A percentile compares a stretch with the other conserved stretches of the same genome.
Evolutionary conservation across 2,888 invertebrate species (phyloP).

Genomic region (Caenorhabditis afra): DNA sequence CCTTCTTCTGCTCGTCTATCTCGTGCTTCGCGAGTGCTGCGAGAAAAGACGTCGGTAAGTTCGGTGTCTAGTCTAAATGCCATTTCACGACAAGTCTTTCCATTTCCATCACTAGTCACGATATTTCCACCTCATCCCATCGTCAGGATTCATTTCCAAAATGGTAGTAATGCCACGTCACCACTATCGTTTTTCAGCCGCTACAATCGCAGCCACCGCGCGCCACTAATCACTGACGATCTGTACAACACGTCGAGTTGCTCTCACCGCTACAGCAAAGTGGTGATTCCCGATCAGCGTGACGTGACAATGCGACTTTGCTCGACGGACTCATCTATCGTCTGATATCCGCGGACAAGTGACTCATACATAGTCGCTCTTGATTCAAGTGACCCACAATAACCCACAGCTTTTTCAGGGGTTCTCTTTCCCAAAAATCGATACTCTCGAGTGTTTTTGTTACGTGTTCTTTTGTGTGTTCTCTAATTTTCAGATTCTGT

Average conservation of each 20-base stretch:
- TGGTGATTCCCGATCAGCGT: constrained; percentile 24
- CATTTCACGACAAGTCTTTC: too few species aligned
- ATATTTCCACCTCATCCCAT: too few species aligned
- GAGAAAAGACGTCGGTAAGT: background rate
- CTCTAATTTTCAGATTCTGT: too few species aligned
- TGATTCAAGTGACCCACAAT: too few species aligned
- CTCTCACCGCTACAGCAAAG: constrained; percentile 35
- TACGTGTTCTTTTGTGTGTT: too few species aligned
- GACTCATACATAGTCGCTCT: too few species aligned
- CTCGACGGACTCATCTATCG: constrained; percentile 9
- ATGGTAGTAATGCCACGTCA: too few species aligned
- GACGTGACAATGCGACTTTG: constrained; percentile 44
- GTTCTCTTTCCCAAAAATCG: too few species aligned
- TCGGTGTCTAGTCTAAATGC: background rate
- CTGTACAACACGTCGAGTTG: constrained; percentile 51
- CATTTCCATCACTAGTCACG: too few species aligned
- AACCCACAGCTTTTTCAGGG: too few species aligned
- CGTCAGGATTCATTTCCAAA: too few species aligned
- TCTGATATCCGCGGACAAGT: background rate
- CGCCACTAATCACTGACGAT: constrained; percentile 17
- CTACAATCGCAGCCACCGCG: background rate
- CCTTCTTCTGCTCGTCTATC: background rate
- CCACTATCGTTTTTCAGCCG: background rate
- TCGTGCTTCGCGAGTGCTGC: constrained; percentile 13
- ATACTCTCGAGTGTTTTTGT: too few species aligned